Evolutionary conservation across 2,113 vertebrate species (phyloP).

Genomic region (Nanorana parkeri): DNA sequence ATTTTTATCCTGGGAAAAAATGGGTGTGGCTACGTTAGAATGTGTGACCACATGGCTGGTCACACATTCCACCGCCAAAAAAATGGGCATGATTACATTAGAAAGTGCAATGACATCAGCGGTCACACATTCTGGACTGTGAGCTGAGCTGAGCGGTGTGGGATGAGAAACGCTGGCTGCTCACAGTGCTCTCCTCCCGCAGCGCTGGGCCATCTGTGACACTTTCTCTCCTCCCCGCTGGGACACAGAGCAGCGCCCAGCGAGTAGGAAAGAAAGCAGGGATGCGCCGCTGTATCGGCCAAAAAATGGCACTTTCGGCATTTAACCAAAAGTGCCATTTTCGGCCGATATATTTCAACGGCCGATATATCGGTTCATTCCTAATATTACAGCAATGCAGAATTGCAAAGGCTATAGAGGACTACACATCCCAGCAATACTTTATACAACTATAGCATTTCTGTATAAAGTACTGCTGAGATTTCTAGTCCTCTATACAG

Average conservation of each 20-base stretch:
- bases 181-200: too few species aligned
- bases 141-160: neutral
- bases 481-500: too few species aligned
- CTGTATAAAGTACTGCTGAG: too few species aligned
- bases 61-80: too few species aligned
- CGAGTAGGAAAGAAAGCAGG: neutral
- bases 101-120: neutral
- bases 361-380: neutral
- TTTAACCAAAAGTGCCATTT: neutral
- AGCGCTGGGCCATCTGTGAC: too few species aligned
- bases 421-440: neutral
- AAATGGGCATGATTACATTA: too few species aligned
- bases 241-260: too few species aligned
- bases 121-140: neutral
- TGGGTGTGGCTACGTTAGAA: too few species aligned
- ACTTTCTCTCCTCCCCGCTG: too few species aligned
- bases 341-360: neutral
- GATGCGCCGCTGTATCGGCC: neutral
- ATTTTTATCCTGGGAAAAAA: too few species aligned
- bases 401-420: neutral
- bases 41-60: too few species aligned
- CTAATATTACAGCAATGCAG: neutral
- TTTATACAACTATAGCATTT: too few species aligned
- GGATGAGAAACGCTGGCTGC: neutral
- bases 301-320: neutral